A percentile compares a stretch with the other conserved stretches of the same genome.
phyloP scores from a whole-genome alignment of 2,888 invertebrate genomes.

The Hyalella azteca region DNA sequence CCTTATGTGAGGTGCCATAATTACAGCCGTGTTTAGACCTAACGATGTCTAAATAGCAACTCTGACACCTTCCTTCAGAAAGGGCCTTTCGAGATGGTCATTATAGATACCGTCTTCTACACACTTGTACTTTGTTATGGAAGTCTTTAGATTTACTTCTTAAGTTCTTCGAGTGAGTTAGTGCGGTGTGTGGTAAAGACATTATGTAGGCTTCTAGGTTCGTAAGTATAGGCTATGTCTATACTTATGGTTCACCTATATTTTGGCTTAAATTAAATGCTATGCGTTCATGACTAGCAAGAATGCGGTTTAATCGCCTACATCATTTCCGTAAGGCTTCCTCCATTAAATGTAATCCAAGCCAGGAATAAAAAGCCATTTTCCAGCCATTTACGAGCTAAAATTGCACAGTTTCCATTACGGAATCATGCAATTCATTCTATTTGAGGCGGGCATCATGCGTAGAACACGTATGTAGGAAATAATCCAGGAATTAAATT shows the following conservation, averaged over 20 bases:
- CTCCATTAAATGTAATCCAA: conserved; percentile 29
- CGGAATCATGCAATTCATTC: background rate
- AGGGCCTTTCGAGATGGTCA: conserved; percentile 27
- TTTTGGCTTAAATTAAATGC: background rate
- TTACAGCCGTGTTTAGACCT: conserved; percentile 33
- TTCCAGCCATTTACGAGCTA: background rate
- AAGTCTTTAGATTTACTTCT: conserved; percentile 25
- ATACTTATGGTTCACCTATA: background rate
- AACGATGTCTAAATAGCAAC: conserved; percentile 30
- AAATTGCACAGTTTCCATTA: background rate
- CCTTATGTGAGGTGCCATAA: conserved; percentile 30
- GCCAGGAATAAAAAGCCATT: background rate
- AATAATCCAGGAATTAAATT: no score
- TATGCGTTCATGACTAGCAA: background rate
- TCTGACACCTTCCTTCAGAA: conserved; percentile 22
- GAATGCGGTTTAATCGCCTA: background rate
- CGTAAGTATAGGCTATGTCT: background rate
- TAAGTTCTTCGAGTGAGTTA: conserved; percentile 12
- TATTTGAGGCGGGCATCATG: no score
- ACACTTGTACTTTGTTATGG: conserved; percentile 14
- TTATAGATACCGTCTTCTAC: conserved; percentile 10
- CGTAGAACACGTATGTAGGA: no score
- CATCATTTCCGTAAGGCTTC: background rate
- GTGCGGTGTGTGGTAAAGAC: conserved; percentile 15
- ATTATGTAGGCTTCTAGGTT: background rate